Conservation (phyloP, 1,140 invertebrate species). For the Orchesella cincta region DNA sequence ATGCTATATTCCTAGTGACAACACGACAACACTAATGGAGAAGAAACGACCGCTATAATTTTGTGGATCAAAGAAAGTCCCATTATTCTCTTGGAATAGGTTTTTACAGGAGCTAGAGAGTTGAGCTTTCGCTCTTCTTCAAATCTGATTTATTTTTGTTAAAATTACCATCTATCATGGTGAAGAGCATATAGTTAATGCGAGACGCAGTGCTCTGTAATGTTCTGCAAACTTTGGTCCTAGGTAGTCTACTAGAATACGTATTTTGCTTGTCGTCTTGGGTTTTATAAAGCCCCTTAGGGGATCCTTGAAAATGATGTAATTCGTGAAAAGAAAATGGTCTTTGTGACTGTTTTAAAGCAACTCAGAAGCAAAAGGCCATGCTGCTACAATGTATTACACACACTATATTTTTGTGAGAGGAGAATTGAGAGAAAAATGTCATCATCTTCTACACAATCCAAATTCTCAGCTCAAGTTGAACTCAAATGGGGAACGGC, state of each 20-base stretch:
- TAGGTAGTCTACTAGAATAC: background rate
- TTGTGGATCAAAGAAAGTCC: too few species aligned
- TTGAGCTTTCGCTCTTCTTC: too few species aligned
- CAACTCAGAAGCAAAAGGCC: too few species aligned
- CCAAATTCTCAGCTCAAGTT: background rate
- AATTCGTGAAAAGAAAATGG: background rate
- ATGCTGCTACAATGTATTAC: too few species aligned
- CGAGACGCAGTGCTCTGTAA: background rate
- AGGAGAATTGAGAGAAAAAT: background rate
- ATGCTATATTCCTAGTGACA: too few species aligned
- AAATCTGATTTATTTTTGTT: background rate
- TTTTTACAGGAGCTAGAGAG: too few species aligned
- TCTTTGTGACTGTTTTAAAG: background rate
- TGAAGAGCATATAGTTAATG: background rate
- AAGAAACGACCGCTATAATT: too few species aligned
- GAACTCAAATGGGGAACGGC: background rate
- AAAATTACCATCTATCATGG: background rate
- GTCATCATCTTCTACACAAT: background rate
- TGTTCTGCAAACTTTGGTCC: background rate
- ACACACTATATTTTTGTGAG: too few species aligned
- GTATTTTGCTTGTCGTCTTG: background rate
- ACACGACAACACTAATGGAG: too few species aligned
- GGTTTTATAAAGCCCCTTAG: background rate
- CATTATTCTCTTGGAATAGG: too few species aligned
- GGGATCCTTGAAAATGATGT: background rate